Conservation (phyloP, 1,140 invertebrate genomes). For the Physella acuta region DNA sequence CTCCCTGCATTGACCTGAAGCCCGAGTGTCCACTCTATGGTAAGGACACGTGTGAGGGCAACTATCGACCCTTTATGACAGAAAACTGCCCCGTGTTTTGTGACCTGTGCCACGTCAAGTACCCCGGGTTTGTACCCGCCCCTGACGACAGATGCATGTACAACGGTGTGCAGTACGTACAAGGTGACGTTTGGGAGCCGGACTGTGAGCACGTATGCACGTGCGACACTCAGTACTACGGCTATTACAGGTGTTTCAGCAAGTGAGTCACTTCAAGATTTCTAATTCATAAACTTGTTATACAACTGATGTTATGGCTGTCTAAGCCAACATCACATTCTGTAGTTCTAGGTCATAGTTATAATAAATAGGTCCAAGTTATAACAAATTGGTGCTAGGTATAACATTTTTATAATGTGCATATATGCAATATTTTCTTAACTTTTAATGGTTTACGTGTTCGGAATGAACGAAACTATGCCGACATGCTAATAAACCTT, state of each 20-base stretch:
- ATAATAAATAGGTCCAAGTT: too few species aligned
- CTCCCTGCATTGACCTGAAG: conserved; percentile 11
- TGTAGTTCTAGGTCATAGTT: too few species aligned
- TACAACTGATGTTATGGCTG: too few species aligned
- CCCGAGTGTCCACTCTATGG: conserved; percentile 12
- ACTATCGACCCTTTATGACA: conserved; percentile 35
- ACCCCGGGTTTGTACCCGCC: neutral
- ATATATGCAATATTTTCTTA: too few species aligned
- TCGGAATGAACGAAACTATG: too few species aligned
- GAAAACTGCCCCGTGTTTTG: conserved; percentile 43
- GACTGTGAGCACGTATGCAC: conserved; percentile 32
- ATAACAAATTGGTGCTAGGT: too few species aligned
- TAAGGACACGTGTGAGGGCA: conserved; percentile 5
- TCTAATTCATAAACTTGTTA: too few species aligned
- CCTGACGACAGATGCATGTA: conserved; percentile 35
- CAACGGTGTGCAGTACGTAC: conserved; percentile 32
- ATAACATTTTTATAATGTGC: too few species aligned
- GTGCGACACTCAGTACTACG: conserved; percentile 40
- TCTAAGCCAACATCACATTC: too few species aligned
- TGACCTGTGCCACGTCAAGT: conserved; percentile 30
- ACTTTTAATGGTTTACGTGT: too few species aligned
- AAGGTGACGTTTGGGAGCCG: conserved; percentile 34
- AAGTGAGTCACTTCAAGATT: conserved; percentile 41
- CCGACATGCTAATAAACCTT: too few species aligned
- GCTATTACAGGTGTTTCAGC: conserved; percentile 47